A percentile compares a stretch with the other conserved stretches of the same genome.
Conservation (phyloP, 2,888 invertebrate species). For the Polymixis flavicincta region DNA sequence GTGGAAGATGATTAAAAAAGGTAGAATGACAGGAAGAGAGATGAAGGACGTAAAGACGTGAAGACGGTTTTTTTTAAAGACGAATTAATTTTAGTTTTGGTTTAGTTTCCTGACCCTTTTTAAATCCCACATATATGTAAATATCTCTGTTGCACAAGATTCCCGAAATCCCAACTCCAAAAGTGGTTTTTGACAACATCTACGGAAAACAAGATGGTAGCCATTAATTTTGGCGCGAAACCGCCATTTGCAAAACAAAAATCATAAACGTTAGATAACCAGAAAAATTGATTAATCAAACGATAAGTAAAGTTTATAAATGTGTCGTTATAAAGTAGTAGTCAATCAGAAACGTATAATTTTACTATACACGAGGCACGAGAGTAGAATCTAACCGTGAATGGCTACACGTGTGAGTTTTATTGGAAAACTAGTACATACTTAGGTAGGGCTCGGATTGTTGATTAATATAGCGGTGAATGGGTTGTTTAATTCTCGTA, state of each 20-base stretch:
- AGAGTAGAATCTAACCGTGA: slow-evolving; percentile 43
- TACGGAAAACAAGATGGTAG: background rate
- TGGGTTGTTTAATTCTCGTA: background rate
- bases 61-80: too few relatives aligned
- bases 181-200: background rate
- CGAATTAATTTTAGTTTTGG: too few relatives aligned
- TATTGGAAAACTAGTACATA: slow-evolving; percentile 23
- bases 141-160: too few relatives aligned
- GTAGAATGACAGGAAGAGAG: too few relatives aligned
- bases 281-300: slow-evolving; percentile 19
- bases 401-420: slow-evolving; percentile 40
- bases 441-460: slow-evolving; percentile 2
- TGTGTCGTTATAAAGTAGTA: slow-evolving; percentile 14
- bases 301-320: background rate
- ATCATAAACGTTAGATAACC: background rate
- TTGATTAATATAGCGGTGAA: slow-evolving; percentile 4
- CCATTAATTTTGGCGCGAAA: background rate
- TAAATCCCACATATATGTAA: too few relatives aligned
- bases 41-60: too few relatives aligned
- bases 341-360: slow-evolving; percentile 22
- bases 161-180: background rate
- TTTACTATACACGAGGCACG: slow-evolving; percentile 44
- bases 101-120: too few relatives aligned
- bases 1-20: too few relatives aligned
- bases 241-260: background rate